A percentile compares a stretch with the other conserved stretches of the same genome.
These are phyloP conservation scores for Rambutsinella grinnellia DNA, from an alignment of 2,888 invertebrate species.

Conservation along the genomic window DNA sequence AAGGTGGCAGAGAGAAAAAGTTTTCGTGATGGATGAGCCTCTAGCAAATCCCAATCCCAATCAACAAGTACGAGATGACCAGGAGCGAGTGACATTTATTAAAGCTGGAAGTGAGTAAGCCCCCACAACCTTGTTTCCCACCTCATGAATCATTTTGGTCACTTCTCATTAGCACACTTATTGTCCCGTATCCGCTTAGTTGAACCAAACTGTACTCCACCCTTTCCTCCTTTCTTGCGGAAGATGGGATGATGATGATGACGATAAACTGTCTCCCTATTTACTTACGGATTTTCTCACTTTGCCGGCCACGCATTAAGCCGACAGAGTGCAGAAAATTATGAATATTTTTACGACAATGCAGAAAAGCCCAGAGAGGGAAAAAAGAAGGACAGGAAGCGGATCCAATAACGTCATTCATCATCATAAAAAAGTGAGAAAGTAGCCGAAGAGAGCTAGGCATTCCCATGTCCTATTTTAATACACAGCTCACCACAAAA, in stretches of 20 bases:
- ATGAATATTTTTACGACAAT: background rate
- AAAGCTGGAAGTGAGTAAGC: background rate
- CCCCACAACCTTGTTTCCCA: constrained; percentile 25
- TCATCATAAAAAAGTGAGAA: background rate
- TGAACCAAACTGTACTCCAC: constrained; percentile 47
- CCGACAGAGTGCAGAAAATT: background rate
- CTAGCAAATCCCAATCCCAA: too few relatives aligned
- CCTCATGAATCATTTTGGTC: constrained; percentile 54
- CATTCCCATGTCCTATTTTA: constrained; percentile 39
- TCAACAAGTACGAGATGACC: background rate
- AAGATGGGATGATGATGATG: background rate
- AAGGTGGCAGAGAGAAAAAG: background rate
- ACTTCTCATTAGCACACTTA: constrained; percentile 39
- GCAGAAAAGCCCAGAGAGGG: constrained; percentile 17
- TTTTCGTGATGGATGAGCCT: background rate
- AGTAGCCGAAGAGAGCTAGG: constrained; percentile 1
- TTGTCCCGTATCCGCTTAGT: constrained; percentile 7
- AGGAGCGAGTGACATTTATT: background rate
- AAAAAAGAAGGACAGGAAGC: constrained; percentile 33
- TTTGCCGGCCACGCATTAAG: background rate
- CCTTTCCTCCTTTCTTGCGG: constrained; percentile 39
- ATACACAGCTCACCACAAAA: background rate
- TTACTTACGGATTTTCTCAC: background rate
- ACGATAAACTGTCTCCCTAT: background rate
- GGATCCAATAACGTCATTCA: constrained; percentile 41